phyloP scores from a whole-genome alignment of 2,113 vertebrate species.

The Charadrius vociferus region DNA sequence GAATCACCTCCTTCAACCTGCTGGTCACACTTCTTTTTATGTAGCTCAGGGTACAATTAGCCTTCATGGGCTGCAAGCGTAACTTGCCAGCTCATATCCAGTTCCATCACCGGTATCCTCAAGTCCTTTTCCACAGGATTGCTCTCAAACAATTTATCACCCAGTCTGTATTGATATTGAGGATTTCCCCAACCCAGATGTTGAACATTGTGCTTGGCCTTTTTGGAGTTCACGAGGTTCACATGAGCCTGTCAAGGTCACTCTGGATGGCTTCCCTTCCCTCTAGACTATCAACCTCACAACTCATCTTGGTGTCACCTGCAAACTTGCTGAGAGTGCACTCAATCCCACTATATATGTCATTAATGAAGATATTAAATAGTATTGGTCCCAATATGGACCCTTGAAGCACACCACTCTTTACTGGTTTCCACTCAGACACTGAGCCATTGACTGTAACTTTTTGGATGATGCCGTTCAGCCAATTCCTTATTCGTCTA shows the following conservation, averaged over 20 bases:
- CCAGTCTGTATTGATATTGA: neutral
- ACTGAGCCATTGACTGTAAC: neutral
- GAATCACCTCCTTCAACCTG: neutral
- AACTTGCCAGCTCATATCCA: accelerated
- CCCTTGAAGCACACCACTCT: neutral
- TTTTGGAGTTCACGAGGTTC: neutral
- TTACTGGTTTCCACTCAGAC: neutral
- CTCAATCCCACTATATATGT: neutral
- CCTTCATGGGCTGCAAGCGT: neutral
- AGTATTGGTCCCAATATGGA: neutral
- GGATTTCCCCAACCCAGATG: neutral
- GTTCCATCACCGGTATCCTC: neutral
- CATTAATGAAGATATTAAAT: neutral
- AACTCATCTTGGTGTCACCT: neutral
- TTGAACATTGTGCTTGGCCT: neutral
- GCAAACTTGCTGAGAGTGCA: neutral
- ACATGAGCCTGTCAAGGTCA: neutral
- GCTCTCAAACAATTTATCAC: neutral
- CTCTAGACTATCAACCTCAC: neutral
- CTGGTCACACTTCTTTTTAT: neutral
- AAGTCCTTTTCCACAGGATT: neutral
- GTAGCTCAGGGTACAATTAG: neutral
- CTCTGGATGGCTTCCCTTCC: neutral
- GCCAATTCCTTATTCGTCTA: neutral
- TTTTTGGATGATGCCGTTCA: neutral